phyloP scores from a whole-genome alignment of 2,113 vertebrate genomes.

The crab-eating macaque (Macaca fascicularis) region T2T-MFA8v1.1 NC_088381.1:122160001-122160500 shows the following conservation, averaged over 20 bases:
- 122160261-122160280: background rate
- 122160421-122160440: rapidly evolving
- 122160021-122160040: background rate
- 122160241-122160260: background rate
- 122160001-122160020: slow-evolving; percentile 23
- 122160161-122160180: rapidly evolving
- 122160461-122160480: background rate
- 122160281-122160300: background rate
- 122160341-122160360: background rate
- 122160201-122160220: background rate
- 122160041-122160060: slow-evolving; percentile 26
- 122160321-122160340: background rate
- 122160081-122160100: slow-evolving; percentile 60
- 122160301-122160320: background rate
- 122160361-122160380: background rate
- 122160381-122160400: background rate
- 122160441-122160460: background rate
- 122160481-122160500: background rate
- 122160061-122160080: background rate
- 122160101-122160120: slow-evolving; percentile 45
- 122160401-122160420: background rate
- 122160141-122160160: background rate
- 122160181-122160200: background rate
- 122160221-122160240: background rate
- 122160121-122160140: background rate